Base-by-base conservation (phyloP, 2,797 vertebrate species). In the Phaenicophaeus curvirostris region DNA sequence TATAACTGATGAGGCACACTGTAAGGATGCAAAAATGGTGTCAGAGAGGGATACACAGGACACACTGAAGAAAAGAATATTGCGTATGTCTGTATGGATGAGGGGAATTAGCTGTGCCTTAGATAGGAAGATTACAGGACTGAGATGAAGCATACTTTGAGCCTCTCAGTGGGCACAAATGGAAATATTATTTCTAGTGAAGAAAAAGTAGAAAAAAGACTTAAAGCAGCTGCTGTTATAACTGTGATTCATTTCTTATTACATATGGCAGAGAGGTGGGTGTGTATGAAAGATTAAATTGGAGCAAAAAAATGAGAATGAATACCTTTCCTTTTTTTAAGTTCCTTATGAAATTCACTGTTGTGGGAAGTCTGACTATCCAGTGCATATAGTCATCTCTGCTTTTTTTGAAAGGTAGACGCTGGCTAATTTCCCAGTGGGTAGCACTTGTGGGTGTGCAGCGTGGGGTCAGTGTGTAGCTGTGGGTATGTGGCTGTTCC, bases 201-300 rank as follows among this genome's bases (percentile, higher is more conserved):
- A 76, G 57, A 59, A 92, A 57, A 85, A 63, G 51, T 59, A 86
- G 87, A 76, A 88, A 71, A 67, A 84, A 87, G 31, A 81, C 37
- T 80, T 83, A 69, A 84, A 91, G 59, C 69, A 79, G 57, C 78
- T 95, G 73, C 74, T 91, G 37, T 84, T 93, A 55, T 59, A 92
- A 74, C 57, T 76, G 42, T 93, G 89, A 82, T 89, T 95, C 82
- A 95, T 91, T 89, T 87, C 73, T 94, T 87, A 87, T 85, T 94
- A 76, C 85, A 89, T 96, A 95, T 95, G 84, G 71, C 79, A 93
- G 67, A 91, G 90, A 89, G 54, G 90, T 95, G 93, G 94, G 93
- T 85, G 94, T 95, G n/a, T 65, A 85, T 88, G 85, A 82, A 87
- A 84, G 85, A 94, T 90, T 61, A 93, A 82, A 94, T 59, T 91